Evolutionary conservation across 92 coral and sea anemone species (phyloP), one percentile per base, ranked within the genome.

Genomic region (Phenganax subtilis): DNA sequence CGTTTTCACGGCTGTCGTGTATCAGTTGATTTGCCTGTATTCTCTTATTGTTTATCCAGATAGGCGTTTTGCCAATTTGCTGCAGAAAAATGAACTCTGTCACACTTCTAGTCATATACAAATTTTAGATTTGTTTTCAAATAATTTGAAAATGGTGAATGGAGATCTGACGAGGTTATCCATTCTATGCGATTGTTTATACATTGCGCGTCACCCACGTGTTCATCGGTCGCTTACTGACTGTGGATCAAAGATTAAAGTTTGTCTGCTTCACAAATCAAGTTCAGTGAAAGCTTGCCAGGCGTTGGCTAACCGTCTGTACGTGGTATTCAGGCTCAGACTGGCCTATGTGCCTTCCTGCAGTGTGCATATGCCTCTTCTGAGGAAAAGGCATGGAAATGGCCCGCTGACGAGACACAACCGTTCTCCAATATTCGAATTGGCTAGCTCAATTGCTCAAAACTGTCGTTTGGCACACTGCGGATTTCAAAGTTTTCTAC

Each of bases 231-330:
- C 67, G 81, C 74, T 61, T 89, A 65, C 63, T 86, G 90, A 51
- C 80, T 84, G 63, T 81, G 86, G 73, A 89, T 54, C 71, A 84
- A 82, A 55, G 84, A 51, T 56, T 84, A 88, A 51, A 87, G 84
- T 87, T 87, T 89, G 82, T 89, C 88, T 20, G 25, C 25, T 20
- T 20, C 25, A 20, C 25, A 20, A 20, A 20, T 20, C 25, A 20
- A 20, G 25, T 20, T 20, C 25, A 20, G 25, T 20, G 25, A 20
- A 20, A 20, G 25, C 25, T 20, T 20, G 25, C 25, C 25, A 20
- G 25, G 25, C 25, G 25, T 20, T 20, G 25, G 25, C 25, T 20
- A 20, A 20, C 25, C 25, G 25, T 20, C 25, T 20, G 25, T 20
- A 20, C 25, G 25, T 20, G 25, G 25, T 20, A 20, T 20, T 20